These are phyloP conservation scores for Sarotherodon lohbergeri DNA, from an alignment of 2,113 vertebrate genomes.

Conservation along the genomic window DNA sequence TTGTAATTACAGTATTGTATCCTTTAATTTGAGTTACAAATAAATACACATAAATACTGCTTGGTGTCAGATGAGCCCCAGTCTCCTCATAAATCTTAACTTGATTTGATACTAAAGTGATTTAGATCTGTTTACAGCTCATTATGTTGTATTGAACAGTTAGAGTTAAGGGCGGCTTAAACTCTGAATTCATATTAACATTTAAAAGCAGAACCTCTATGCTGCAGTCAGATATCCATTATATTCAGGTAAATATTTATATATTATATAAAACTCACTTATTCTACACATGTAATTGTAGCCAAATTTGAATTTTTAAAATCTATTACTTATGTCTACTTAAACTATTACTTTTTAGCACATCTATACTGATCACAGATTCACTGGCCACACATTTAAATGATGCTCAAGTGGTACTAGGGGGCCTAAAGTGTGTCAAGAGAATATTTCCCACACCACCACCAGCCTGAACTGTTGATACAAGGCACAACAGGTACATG, in stretches of 20 bases:
- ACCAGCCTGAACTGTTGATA: not conserved
- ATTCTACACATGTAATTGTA: not conserved
- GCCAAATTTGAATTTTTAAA: not conserved
- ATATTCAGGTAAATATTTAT: not conserved
- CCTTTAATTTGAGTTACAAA: not conserved
- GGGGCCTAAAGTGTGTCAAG: not conserved
- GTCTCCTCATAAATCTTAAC: not conserved
- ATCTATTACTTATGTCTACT: not conserved
- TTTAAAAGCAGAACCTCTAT: not conserved
- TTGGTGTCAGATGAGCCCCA: not conserved
- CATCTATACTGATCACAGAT: not conserved
- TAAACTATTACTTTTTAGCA: not conserved
- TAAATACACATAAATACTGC: not conserved
- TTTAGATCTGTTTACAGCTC: not conserved
- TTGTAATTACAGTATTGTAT: not conserved
- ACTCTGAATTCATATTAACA: accelerated
- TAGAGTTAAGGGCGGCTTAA: not conserved
- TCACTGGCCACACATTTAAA: not conserved
- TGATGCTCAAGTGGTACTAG: not conserved
- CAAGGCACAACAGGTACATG: not conserved
- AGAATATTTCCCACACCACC: not conserved
- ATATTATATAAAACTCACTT: not conserved
- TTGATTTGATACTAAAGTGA: not conserved
- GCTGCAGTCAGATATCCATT: not conserved
- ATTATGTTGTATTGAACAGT: not conserved